Evolutionary conservation across 1,140 invertebrate species (phyloP), one percentile per base, ranked within the genome.

Genomic region (Adelges cooleyi): DNA sequence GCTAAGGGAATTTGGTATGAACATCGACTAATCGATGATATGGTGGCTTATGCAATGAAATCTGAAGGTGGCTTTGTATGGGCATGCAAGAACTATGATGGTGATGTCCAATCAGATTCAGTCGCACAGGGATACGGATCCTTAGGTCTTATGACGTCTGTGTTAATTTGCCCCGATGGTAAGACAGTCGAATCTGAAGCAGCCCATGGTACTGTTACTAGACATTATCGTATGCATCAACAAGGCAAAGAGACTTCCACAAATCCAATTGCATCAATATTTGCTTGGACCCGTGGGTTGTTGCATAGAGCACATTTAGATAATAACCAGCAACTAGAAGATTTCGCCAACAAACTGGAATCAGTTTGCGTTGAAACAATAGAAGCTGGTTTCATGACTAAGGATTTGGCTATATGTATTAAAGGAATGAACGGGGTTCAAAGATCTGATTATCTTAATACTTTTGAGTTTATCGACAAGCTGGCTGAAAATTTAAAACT

Each of bases 11-110:
- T 98, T 66, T 97, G 92, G 92, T 99, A 98, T 73, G 95, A 98
- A 71, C 95, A 99, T 76, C 83, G 96, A 53, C 77, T 98, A 22
- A 99, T 99, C 75, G 96, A 99, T 75, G 95, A 99, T 72, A 98
- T 98, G 95, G 95, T 99, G 3, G 96, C 96, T 15, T 95, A 97
- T 74, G 85, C 86, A 6, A 92, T 99, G 89, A 99, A 99, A 76
- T 93, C 92, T 1, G 90, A 95, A 69, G 96, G 96, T 70, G 95
- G 95, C 59, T 99, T 98, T 78, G 94, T 99, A 0, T 99, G 96
- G 95, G 93, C 95, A 20, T 90, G 95, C 77, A 99, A 99, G 75
- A 99, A 99, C 75, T 99, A 99, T 74, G 96, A 99, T 74, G 96
- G 96, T 36, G 96, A 99, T 79, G 96, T 99, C 0, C 95, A 99